These are phyloP conservation scores for Polymixis lichenea DNA, from an alignment of 2,888 invertebrate species.

Conservation along the genomic window DNA sequence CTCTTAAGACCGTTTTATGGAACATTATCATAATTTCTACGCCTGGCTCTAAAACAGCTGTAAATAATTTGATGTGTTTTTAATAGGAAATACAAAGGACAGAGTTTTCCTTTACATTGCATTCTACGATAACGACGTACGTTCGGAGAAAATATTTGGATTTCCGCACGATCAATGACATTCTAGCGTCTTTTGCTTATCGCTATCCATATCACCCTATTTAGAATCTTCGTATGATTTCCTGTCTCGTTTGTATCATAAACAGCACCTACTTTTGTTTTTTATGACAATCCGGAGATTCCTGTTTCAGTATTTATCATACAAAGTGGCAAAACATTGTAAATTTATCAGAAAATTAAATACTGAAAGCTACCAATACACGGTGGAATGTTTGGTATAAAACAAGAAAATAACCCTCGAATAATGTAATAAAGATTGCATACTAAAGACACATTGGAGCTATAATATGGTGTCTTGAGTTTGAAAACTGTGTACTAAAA, in stretches of 20 bases:
- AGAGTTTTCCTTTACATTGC: neutral
- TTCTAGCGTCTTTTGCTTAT: neutral
- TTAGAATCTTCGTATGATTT: no score
- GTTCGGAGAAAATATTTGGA: neutral
- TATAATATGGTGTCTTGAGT: neutral
- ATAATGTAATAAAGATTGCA: neutral
- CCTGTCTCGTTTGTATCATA: neutral
- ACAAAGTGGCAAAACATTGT: neutral
- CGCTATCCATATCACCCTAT: neutral
- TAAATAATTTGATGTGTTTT: neutral
- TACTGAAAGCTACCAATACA: neutral
- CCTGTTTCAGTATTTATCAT: neutral
- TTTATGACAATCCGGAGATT: neutral
- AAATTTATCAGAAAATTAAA: neutral
- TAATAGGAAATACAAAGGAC: neutral
- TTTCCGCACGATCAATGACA: neutral
- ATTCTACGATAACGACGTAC: neutral
- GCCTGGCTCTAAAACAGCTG: neutral
- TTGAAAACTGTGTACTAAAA: slow-evolving; percentile 7
- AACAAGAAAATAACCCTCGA: neutral
- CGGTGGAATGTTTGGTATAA: neutral
- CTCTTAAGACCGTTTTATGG: neutral
- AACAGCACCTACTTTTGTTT: neutral
- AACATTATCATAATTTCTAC: neutral
- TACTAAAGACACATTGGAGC: slow-evolving; percentile 6